phyloP scores from a whole-genome alignment of 2,113 vertebrate species.

The Callionymus lyra region DNA sequence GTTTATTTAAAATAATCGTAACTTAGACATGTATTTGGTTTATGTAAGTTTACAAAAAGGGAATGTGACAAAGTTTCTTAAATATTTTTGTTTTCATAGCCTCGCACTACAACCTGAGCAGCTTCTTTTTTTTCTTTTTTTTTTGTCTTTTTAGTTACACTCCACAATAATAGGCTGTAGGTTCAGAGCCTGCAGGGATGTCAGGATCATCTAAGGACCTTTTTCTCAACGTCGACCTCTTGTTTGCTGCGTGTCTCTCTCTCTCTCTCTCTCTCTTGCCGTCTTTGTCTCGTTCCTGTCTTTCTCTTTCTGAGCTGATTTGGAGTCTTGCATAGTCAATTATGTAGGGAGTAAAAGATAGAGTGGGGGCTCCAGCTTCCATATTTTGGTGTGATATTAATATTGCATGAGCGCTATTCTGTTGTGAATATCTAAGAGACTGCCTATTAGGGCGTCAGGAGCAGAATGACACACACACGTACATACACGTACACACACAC shows the following conservation, averaged over 20 bases:
- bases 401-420: slow-evolving; percentile 75
- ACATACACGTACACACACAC: slow-evolving; percentile 20
- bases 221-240: slow-evolving; percentile 6
- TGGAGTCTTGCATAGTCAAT: slow-evolving; percentile 73
- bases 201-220: slow-evolving; percentile 46
- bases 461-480: slow-evolving; percentile 47
- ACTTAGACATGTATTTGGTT: too few relatives aligned
- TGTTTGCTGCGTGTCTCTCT: slow-evolving; percentile 1
- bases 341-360: slow-evolving; percentile 64
- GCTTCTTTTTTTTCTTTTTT: slow-evolving; percentile 28
- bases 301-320: slow-evolving; percentile 58
- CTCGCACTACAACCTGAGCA: slow-evolving; percentile 23
- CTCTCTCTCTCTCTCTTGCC: slow-evolving; percentile 10
- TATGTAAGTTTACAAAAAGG: too few relatives aligned
- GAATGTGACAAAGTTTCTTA: too few relatives aligned
- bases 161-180: slow-evolving; percentile 41
- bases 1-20: too few relatives aligned
- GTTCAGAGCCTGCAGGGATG: slow-evolving; percentile 46
- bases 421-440: slow-evolving; percentile 70
- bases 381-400: slow-evolving; percentile 75
- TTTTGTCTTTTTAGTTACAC: slow-evolving; percentile 40
- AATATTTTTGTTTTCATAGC: slow-evolving; percentile 15
- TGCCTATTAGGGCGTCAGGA: slow-evolving; percentile 62
- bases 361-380: slow-evolving; percentile 63
- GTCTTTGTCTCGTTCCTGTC: slow-evolving; percentile 3